Conservation (phyloP, 2,113 vertebrate genomes). For the Gambusia affinis region DNA sequence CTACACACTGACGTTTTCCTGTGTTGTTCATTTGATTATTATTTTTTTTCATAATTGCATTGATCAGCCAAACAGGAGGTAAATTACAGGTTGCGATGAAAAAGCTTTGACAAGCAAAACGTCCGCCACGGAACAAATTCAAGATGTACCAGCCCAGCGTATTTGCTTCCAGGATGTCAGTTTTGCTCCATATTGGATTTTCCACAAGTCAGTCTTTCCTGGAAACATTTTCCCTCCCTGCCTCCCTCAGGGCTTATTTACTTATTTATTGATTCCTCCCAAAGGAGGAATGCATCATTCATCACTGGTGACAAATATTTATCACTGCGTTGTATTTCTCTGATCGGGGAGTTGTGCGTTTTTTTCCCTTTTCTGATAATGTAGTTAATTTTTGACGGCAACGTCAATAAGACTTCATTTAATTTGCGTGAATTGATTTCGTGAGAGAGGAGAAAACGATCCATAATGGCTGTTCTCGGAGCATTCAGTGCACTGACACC, state of each 20-base stretch:
- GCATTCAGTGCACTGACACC: constrained; percentile 9
- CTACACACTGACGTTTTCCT: constrained; percentile 22
- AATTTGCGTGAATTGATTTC: constrained; percentile 50
- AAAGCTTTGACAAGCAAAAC: constrained; percentile 42
- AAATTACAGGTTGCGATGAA: constrained; percentile 33
- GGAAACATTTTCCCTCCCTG: constrained; percentile 47
- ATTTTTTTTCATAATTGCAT: constrained; percentile 12
- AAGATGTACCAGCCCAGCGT: constrained; percentile 12
- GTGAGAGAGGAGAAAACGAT: constrained; percentile 26
- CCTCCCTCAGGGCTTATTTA: constrained; percentile 58
- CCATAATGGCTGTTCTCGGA: constrained; percentile 13
- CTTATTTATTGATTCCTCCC: constrained; percentile 66
- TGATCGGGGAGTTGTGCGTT: constrained; percentile 5
- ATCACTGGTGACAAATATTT: constrained; percentile 48
- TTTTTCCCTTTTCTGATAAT: constrained; percentile 6
- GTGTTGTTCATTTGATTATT: not conserved
- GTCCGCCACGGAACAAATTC: constrained; percentile 11
- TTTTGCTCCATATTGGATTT: constrained; percentile 63
- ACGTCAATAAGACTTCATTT: constrained; percentile 27
- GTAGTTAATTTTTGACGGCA: constrained; percentile 37
- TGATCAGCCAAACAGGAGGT: constrained; percentile 12
- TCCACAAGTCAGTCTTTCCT: constrained; percentile 64
- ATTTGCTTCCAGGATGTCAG: constrained; percentile 47
- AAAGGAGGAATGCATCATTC: constrained; percentile 42
- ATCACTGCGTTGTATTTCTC: constrained; percentile 33